These are phyloP conservation scores for Polypedilum vanderplanki DNA, from an alignment of 1,140 invertebrate genomes.

Conservation along the genomic window DNA sequence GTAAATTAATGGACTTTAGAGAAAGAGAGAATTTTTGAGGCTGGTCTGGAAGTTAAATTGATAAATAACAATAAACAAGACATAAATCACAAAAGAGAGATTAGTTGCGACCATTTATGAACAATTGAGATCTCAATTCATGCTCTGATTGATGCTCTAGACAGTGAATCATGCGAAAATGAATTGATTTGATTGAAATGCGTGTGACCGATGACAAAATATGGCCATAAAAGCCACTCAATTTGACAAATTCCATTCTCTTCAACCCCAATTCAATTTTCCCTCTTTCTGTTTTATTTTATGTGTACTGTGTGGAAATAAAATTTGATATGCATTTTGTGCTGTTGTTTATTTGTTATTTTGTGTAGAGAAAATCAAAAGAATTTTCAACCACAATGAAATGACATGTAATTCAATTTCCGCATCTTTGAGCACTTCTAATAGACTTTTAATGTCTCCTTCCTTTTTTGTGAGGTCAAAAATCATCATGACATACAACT, in stretches of 20 bases:
- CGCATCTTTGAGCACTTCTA: background rate
- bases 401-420: slow-evolving; percentile 5
- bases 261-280: background rate
- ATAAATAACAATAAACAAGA: slow-evolving; percentile 8
- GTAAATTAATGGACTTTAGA: background rate
- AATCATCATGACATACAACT: background rate
- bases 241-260: background rate
- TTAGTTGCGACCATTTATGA: background rate
- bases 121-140: background rate
- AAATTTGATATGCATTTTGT: background rate
- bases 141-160: background rate
- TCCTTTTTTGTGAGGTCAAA: background rate
- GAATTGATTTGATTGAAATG: background rate
- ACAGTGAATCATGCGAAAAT: background rate
- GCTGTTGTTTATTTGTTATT: background rate
- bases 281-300: background rate
- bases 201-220: background rate
- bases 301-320: background rate
- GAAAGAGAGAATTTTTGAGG: background rate
- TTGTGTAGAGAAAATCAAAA: background rate
- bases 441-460: background rate
- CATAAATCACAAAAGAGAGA: background rate
- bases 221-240: slow-evolving; percentile 10
- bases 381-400: background rate
- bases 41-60: background rate